Base-by-base conservation (phyloP, 1,140 invertebrate species). In the Procambarus virginalis region DNA sequence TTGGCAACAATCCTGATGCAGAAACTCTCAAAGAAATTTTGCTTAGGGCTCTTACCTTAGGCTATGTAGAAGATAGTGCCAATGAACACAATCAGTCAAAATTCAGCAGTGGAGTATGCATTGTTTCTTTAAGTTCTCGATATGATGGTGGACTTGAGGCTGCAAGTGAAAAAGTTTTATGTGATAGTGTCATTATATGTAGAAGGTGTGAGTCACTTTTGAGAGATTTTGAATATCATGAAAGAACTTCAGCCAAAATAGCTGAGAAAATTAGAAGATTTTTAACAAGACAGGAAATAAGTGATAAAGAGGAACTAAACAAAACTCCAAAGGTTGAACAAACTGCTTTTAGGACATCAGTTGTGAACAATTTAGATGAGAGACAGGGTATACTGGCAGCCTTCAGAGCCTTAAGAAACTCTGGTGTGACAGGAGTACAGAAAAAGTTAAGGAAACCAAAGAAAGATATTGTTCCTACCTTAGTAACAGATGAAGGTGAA, bases 161-260 rank as follows among this genome's bases (percentile, higher is more conserved):
- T 20, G 79, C 84, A 45, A 60, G 81, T 64, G 80, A 89, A n/a
- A 89, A 46, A 49, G 87, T 89, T 55, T 17, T 68, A 46, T 45
- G 55, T 64, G 80, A 84, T 60, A 9, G 20, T 6, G 81, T 89
- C 58, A 34, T 89, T 14, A 89, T 89, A 73, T 89, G 87, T 73
- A 84, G 81, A 20, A 84, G 87, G 49, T 89, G 87, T 70, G 75
- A 83, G 51, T 46, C 58, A 17, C 87, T 89, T 17, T 68, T 89
- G 34, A 89, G 76, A 51, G 87, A 89, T 78, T 89, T 89, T 89
- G 87, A 89, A 78, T 84, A 84, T 77, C 87, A 89, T 70, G 87
- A 89, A 51, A 83, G 58, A 12, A 76, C 55, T 8, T 75, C 81
- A 22, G 70, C 34, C 2, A 64, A 68, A 73, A 84, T 84, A 22